phyloP scores from a whole-genome alignment of 1,140 invertebrate genomes.

The Drosophila auraria region DNA sequence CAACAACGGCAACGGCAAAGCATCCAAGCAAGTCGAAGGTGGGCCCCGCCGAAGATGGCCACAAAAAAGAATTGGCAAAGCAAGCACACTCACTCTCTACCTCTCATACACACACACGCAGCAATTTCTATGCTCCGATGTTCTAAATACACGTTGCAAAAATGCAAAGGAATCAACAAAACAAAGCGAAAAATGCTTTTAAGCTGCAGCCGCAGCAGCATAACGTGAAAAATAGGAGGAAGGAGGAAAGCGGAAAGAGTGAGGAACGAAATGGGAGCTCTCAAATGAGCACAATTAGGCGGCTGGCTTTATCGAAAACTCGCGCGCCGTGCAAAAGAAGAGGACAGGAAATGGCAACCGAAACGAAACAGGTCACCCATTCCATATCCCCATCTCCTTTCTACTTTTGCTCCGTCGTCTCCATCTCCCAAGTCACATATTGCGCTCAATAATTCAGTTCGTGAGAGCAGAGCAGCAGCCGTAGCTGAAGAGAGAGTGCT shows the following conservation, averaged over 20 bases:
- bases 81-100: constrained; percentile 16
- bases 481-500: constrained; percentile 40
- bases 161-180: constrained; percentile 69
- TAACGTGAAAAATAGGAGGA: constrained; percentile 43
- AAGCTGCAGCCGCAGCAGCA: constrained; percentile 63
- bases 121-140: constrained; percentile 55
- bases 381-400: constrained; percentile 31
- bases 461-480: constrained; percentile 60
- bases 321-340: constrained; percentile 48
- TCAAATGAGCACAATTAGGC: constrained; percentile 82
- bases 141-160: constrained; percentile 79
- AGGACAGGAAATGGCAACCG: constrained; percentile 41
- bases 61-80: constrained; percentile 66
- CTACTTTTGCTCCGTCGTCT: constrained; percentile 15
- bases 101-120: constrained; percentile 10
- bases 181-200: constrained; percentile 62
- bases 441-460: constrained; percentile 74
- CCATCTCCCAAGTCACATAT: constrained; percentile 64
- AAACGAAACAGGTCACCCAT: constrained; percentile 71
- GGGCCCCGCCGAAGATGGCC: constrained; percentile 56
- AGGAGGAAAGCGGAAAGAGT: constrained; percentile 13
- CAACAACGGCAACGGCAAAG: constrained; percentile 44
- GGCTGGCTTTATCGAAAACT: constrained; percentile 76
- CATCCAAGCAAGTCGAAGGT: constrained; percentile 72
- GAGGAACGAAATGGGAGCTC: constrained; percentile 54